phyloP scores from a whole-genome alignment of 2,797 vertebrate species.

The Agapornis canus region DNA sequence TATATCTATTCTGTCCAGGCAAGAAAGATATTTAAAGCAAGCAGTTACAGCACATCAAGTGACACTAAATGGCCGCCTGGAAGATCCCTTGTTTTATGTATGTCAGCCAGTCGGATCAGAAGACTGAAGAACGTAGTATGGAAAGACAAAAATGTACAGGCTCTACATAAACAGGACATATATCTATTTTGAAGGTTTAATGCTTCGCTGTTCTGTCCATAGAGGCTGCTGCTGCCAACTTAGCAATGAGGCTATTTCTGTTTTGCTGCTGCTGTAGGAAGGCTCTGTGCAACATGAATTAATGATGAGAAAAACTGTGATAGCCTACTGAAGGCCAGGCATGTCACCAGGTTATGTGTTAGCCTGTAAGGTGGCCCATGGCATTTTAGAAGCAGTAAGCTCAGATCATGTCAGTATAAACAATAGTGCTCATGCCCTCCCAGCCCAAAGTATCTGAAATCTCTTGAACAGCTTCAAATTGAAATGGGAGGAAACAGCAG shows the following conservation, averaged over 20 bases:
- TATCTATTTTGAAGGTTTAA: neutral
- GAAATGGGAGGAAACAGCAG: neutral
- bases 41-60: neutral
- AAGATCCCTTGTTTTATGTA: neutral
- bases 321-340: neutral
- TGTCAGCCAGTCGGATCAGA: neutral
- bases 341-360: neutral
- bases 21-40: neutral
- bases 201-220: neutral
- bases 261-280: neutral
- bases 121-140: neutral
- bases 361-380: neutral
- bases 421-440: accelerated
- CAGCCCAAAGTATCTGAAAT: neutral
- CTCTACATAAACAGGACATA: neutral
- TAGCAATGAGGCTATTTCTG: neutral
- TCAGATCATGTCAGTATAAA: neutral
- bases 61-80: neutral
- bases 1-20: neutral
- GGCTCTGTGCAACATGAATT: neutral
- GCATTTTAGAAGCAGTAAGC: neutral
- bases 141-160: neutral
- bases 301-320: neutral
- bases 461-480: neutral
- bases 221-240: neutral